Evolutionary conservation across 2,797 vertebrate species (phyloP), one percentile per base, ranked within the genome.

Genomic region (Malacoctenus gilli): DNA sequence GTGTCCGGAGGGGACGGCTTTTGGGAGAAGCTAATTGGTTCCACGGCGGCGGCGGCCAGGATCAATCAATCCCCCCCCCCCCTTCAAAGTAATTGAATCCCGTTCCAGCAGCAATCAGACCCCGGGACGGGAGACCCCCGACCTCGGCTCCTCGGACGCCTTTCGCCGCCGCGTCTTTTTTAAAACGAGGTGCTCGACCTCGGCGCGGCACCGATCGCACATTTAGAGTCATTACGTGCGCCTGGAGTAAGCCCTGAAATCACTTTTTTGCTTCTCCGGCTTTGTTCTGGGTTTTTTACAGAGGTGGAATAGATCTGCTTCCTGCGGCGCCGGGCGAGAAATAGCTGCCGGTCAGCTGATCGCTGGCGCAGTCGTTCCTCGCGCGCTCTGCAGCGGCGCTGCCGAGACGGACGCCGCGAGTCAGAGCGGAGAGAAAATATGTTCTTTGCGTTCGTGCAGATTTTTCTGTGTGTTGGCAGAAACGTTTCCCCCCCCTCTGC

Each of bases 271-370:
- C 48, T 34, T 21, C 52, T 22, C 25, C n/a, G 4, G 28, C 15
- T 21, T 51, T 46, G 35, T 21, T 53, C 19, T 43, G 2, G 35
- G 14, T 25, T 46, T 20, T 9, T 28, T 55, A 4, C 18, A 15
- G 20, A 48, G 20, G 36, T 52, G 39, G 31, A 19, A 59, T 30
- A 59, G 38, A 68, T 59, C 56, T 48, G 54, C 60, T 42, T 55
- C 28, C 42, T 48, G 30, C 16, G 43, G 30, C 4, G n/a, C n/a
- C n/a, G 40, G 10, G 57, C 22, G 52, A 71, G 50, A 48, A 76
- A 61, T 1, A 55, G 59, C 59, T 48, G 59, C 63, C 35, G 78
- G 75, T 83, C 72, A 72, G 54, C 72, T 28, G 67, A 70, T 18
- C 44, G 63, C 60, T 20, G 13, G 69, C 10, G 46, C 47, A 32